A percentile compares a stretch with the other conserved stretches of the same genome.
Evolutionary conservation across 2,113 vertebrate species (phyloP).

Genomic region (Calyptommatus sinebrachiatus): DNA sequence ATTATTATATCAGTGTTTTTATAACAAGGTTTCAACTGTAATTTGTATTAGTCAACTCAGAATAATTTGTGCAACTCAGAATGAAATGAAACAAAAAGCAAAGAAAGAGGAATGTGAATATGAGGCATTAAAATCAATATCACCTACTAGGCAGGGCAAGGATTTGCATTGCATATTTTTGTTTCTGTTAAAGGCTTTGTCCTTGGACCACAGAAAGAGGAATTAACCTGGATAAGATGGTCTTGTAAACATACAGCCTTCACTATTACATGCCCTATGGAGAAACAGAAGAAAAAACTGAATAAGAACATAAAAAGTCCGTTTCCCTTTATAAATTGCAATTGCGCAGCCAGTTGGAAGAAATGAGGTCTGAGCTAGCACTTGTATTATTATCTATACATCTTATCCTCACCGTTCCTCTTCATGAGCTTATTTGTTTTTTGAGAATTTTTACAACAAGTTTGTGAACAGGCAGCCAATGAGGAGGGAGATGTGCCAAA

Average conservation of each 20-base stretch:
- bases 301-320: background rate
- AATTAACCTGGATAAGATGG: slow-evolving; percentile 83
- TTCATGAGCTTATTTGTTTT: no score
- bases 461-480: no score
- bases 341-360: no score
- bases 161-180: slow-evolving; percentile 86
- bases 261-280: slow-evolving; percentile 83
- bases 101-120: background rate
- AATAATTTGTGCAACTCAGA: background rate
- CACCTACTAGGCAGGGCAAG: slow-evolving; percentile 93
- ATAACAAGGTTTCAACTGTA: no score
- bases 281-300: slow-evolving; percentile 30
- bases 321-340: no score
- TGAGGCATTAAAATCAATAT: background rate
- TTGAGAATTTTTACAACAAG: no score
- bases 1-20: no score
- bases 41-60: no score
- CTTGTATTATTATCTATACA: no score
- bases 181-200: slow-evolving; percentile 79
- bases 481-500: no score
- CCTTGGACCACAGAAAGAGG: slow-evolving; percentile 81
- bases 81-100: background rate
- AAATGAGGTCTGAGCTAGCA: no score
- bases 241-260: slow-evolving; percentile 92
- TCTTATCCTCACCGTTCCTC: no score